These are phyloP conservation scores for Periophthalmodon schlosseri DNA, from an alignment of 2,113 vertebrate genomes.

Conservation along the genomic window DNA sequence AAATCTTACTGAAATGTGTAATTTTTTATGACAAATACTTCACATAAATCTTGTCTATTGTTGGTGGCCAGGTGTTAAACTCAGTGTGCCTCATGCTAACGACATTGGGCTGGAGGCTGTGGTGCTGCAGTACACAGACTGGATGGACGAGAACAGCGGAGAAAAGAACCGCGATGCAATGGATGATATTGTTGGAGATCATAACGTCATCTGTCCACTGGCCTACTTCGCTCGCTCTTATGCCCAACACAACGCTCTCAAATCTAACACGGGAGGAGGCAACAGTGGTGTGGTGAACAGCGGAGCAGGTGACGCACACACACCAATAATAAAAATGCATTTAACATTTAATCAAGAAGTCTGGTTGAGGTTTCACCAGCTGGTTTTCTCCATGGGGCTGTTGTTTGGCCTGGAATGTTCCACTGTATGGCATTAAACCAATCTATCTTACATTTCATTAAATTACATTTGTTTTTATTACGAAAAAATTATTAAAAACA, in stretches of 20 bases:
- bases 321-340: too few relatives aligned
- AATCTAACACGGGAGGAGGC: slow-evolving; percentile 53
- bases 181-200: slow-evolving; percentile 91
- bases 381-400: too few relatives aligned
- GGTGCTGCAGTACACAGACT: slow-evolving; percentile 91
- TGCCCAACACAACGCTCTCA: slow-evolving; percentile 74
- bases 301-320: slow-evolving; percentile 30
- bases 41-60: background rate
- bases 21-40: background rate
- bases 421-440: background rate
- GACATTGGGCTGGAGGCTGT: slow-evolving; percentile 89
- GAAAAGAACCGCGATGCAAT: slow-evolving; percentile 87
- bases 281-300: slow-evolving; percentile 55
- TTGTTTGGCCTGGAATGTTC: too few relatives aligned
- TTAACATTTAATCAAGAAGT: too few relatives aligned
- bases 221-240: slow-evolving; percentile 82
- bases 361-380: too few relatives aligned
- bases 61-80: slow-evolving; percentile 77
- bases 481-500: too few relatives aligned
- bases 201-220: slow-evolving; percentile 90
- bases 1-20: slow-evolving; percentile 3
- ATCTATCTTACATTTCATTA: background rate
- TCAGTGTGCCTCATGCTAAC: slow-evolving; percentile 88
- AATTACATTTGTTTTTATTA: background rate
- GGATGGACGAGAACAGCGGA: slow-evolving; percentile 87